Evolutionary conservation across 92 coral and sea anemone species (phyloP).

Genomic region (Bergia sp.): DNA sequence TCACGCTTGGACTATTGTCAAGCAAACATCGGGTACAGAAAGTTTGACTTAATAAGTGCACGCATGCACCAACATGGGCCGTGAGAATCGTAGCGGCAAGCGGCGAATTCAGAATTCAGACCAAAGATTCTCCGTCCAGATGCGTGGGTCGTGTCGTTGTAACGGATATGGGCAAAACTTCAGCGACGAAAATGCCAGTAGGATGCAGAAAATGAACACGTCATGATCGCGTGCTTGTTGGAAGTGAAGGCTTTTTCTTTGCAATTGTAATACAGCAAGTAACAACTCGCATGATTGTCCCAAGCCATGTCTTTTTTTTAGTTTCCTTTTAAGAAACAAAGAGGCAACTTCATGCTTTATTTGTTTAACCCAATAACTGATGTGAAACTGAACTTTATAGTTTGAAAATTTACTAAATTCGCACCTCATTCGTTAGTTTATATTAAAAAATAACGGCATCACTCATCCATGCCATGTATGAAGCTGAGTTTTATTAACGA

Average conservation of each 20-base stretch:
- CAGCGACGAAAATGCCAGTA: neutral
- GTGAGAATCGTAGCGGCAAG: slow-evolving; percentile 12
- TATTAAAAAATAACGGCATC: neutral
- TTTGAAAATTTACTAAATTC: no score
- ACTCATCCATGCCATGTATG: neutral
- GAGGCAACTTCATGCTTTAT: neutral
- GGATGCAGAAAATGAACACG: neutral
- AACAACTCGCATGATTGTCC: neutral
- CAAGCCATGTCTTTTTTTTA: neutral
- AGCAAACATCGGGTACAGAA: slow-evolving; percentile 38
- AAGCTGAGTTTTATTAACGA: neutral
- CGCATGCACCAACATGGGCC: slow-evolving; percentile 29
- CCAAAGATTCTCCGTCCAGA: neutral
- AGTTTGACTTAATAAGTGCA: slow-evolving; percentile 21
- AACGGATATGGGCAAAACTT: neutral
- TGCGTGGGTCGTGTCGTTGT: neutral
- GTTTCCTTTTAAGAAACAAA: neutral
- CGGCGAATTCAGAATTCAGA: neutral
- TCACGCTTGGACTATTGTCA: slow-evolving; percentile 29
- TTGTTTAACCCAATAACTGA: neutral
- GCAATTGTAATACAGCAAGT: neutral
- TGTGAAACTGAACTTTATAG: neutral
- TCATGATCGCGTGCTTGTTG: slow-evolving; percentile 9
- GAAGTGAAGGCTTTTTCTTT: neutral
- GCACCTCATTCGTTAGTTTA: no score